Evolutionary conservation across 2,888 invertebrate genomes (phyloP).

Genomic region (Diogma glabrata): DNA sequence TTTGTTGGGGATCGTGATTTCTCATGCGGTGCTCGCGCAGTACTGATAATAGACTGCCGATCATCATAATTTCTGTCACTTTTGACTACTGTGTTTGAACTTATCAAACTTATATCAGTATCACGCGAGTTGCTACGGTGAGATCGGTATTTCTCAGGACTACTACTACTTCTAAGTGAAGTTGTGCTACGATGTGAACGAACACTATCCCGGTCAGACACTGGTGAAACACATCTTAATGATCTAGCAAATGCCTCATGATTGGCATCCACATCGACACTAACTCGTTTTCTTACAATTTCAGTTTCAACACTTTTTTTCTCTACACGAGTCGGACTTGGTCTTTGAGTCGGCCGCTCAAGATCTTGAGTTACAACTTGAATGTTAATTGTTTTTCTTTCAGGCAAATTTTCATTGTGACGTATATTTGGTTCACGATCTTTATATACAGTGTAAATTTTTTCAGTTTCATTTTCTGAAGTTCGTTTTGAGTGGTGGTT

Average conservation of each 20-base stretch:
- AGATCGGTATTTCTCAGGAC: constrained; percentile 37
- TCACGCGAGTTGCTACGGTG: constrained; percentile 34
- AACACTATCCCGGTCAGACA: constrained; percentile 44
- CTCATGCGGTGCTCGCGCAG: neutral
- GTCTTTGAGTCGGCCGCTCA: no score
- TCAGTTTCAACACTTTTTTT: constrained; percentile 35
- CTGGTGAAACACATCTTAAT: constrained; percentile 51
- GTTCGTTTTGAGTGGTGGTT: no score
- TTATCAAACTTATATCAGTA: constrained; percentile 33
- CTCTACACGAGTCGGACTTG: neutral
- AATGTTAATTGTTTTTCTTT: no score
- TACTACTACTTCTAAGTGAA: constrained; percentile 41
- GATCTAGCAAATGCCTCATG: constrained; percentile 68
- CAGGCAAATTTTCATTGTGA: no score
- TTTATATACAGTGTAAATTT: no score
- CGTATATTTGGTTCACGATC: no score
- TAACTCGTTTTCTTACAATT: constrained; percentile 43
- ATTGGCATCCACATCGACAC: constrained; percentile 54
- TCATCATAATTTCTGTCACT: neutral
- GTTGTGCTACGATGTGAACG: constrained; percentile 39
- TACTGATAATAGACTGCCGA: neutral
- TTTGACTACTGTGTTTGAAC: constrained; percentile 30
- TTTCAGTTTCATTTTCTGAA: no score
- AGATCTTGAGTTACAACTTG: no score
- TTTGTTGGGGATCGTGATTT: neutral